Evolutionary conservation across 2,888 invertebrate species (phyloP).

Genomic region (Hirtodrosophila cameraria): DNA sequence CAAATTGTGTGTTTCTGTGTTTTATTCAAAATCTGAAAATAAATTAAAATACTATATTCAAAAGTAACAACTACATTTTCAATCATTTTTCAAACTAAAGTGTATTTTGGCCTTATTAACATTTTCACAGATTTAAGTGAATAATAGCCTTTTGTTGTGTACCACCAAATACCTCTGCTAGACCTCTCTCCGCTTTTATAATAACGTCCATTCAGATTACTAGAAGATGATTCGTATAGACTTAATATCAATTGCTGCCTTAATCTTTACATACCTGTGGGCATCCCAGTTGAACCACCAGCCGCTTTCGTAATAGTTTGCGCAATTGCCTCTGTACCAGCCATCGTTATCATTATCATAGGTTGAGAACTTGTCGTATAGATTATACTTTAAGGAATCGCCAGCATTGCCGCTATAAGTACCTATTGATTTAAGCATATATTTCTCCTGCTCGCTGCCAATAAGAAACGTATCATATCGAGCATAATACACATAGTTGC

Average conservation of each 20-base stretch:
- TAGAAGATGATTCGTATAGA: no score
- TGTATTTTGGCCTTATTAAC: constrained; percentile 41
- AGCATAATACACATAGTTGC: constrained; percentile 11
- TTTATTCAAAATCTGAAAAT: no score
- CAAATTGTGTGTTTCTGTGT: no score
- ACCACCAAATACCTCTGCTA: constrained; percentile 42
- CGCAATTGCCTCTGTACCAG: constrained; percentile 41
- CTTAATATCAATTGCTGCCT: background rate
- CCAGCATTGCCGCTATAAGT: constrained; percentile 40
- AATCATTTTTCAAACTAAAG: constrained; percentile 4
- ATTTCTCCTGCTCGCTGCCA: constrained; percentile 40
- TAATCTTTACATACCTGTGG: constrained; percentile 30
- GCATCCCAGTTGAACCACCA: constrained; percentile 44
- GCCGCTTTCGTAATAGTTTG: constrained; percentile 40
- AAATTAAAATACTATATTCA: no score
- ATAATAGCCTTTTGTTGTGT: constrained; percentile 20
- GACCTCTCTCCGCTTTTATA: constrained; percentile 16
- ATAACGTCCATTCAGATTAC: constrained; percentile 49
- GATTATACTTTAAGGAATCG: constrained; percentile 43
- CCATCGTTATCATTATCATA: constrained; percentile 48
- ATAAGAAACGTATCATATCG: constrained; percentile 41
- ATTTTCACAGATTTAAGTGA: constrained; percentile 43
- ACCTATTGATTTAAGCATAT: constrained; percentile 39
- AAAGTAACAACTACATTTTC: no score
- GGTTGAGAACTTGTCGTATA: constrained; percentile 41